phyloP scores from a whole-genome alignment of 2,113 vertebrate species.

The Gavialis gangeticus region DNA sequence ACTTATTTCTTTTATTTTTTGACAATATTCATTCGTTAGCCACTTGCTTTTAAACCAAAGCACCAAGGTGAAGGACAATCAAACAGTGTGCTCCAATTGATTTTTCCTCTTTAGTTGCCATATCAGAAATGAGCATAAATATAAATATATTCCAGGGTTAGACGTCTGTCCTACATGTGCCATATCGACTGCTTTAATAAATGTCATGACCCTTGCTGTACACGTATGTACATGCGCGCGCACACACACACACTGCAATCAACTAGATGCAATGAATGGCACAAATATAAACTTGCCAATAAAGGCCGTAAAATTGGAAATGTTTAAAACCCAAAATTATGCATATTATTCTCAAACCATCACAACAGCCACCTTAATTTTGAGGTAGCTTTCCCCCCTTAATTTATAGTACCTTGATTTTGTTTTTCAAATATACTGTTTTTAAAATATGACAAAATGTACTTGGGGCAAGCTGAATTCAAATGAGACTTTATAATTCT shows the following conservation, averaged over 20 bases:
- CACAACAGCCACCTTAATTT: constrained; percentile 56
- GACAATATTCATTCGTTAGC: constrained; percentile 77
- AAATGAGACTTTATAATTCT: constrained; percentile 74
- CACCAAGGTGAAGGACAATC: constrained; percentile 72
- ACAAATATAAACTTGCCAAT: constrained; percentile 41
- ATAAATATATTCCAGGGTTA: constrained; percentile 71
- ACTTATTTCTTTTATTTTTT: constrained; percentile 57
- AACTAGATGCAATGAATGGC: constrained; percentile 12
- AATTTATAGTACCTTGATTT: constrained; percentile 40
- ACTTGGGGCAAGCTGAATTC: constrained; percentile 65
- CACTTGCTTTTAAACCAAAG: constrained; percentile 74
- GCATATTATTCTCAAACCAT: neutral
- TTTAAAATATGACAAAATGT: constrained; percentile 51
- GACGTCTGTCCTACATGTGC: constrained; percentile 20
- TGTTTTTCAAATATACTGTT: constrained; percentile 20
- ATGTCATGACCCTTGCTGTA: constrained; percentile 62
- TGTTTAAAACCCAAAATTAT: constrained; percentile 17
- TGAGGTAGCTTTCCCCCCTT: neutral
- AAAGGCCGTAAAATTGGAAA: constrained; percentile 53
- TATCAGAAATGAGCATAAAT: constrained; percentile 64
- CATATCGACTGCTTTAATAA: constrained; percentile 76
- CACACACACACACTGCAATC: constrained; percentile 54
- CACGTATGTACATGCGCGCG: neutral
- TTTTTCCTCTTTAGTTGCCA: constrained; percentile 65
- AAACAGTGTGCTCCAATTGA: constrained; percentile 49